Evolutionary conservation across 2,797 vertebrate genomes (phyloP), one percentile per base, ranked within the genome.

Genomic region (Eleutherodactylus coqui): DNA sequence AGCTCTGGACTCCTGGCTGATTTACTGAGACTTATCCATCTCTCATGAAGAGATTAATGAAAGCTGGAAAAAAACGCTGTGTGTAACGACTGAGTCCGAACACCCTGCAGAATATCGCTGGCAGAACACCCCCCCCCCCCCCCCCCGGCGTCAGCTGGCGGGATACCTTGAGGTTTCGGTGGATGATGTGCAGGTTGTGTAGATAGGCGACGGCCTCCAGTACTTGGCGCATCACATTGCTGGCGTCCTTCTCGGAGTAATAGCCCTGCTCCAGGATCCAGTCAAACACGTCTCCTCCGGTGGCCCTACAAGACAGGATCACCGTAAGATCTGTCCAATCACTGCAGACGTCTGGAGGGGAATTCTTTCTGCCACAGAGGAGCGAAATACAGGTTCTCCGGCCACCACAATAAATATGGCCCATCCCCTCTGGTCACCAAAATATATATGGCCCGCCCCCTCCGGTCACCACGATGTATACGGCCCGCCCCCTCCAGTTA

Each of bases 201-300:
- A 96, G 92, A 90, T 97, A 97, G 2, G 96, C 94, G 84, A 96
- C 94, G 21, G 96, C 96, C 90, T 96, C 95, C 32, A 97, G 93
- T 45, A 97, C 95, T 89, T 97, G 96, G 85, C 93, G 94, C 89
- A 96, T 95, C 78, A 97, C 96, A 79, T 95, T 96, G 89, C 96
- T 94, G 45, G 96, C 96, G 3, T 97, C 96, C 92, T 94, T 93
- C 89, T 97, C 96, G 19, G 96, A 96, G 93, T 97, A 97, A 92
- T 95, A 96, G 67, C 96, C 96, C 82, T 96, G 96, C 89, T 96
- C 95, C 89, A 96, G 91, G 89, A 97, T 97, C 96, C 96, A 96
- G 89, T 97, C 96, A 79, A 97, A 97, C 38, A 96, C 96, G 84
- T 97, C 96, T 43, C 96, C 96, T 82, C 96, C 96, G 70, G 96